Evolutionary conservation across 2,797 vertebrate species (phyloP).

Genomic region (Coreius guichenoti): DNA sequence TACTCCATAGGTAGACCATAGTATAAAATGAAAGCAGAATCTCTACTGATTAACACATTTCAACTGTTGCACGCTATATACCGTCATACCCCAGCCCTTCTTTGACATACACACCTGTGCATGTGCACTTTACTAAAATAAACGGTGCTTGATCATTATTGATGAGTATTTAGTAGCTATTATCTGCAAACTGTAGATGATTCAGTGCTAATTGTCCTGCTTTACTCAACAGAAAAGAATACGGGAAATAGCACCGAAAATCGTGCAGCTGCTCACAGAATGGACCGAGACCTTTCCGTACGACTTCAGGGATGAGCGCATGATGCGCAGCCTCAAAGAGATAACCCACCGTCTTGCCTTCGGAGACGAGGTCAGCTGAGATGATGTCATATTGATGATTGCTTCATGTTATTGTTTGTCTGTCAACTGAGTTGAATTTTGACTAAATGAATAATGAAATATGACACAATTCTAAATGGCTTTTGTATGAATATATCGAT

Average conservation of each 20-base stretch:
- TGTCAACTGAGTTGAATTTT: background rate
- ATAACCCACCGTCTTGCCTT: conserved; percentile 88
- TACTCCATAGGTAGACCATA: background rate
- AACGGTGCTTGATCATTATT: background rate
- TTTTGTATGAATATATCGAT: background rate
- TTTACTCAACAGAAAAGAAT: conserved; percentile 80
- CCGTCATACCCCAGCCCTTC: background rate
- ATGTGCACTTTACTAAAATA: background rate
- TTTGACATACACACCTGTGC: background rate
- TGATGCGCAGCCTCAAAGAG: conserved; percentile 96
- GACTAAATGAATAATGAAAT: background rate
- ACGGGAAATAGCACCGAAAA: conserved; percentile 91
- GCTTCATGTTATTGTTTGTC: conserved; percentile 5
- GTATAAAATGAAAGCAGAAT: background rate
- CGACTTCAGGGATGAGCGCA: conserved; percentile 95
- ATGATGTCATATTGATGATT: conserved; percentile 37
- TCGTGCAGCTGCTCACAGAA: conserved; percentile 92
- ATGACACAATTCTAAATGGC: background rate
- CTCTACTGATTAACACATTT: background rate
- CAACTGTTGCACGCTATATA: background rate
- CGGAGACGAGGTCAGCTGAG: conserved; percentile 87
- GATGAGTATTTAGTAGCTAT: background rate
- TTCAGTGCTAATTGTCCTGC: background rate
- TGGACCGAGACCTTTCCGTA: conserved; percentile 98
- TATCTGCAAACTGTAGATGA: background rate